Evolutionary conservation across 2,888 invertebrate species (phyloP).

Genomic region (Leptinotarsa peninsularis): DNA sequence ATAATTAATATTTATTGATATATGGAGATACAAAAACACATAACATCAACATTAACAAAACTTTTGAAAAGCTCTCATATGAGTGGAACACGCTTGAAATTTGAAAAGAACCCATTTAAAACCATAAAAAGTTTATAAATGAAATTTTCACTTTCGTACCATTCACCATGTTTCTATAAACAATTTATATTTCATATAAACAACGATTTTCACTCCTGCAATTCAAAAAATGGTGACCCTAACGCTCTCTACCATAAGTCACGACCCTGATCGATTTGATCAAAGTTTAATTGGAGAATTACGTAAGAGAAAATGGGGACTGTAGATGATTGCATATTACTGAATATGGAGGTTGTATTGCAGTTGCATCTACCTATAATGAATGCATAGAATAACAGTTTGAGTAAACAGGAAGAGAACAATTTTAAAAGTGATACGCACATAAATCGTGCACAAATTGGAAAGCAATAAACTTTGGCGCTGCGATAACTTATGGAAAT

Average conservation of each 20-base stretch:
- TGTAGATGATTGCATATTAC: constrained; percentile 13
- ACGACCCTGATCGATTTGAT: constrained; percentile 13
- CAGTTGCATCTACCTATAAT: constrained; percentile 24
- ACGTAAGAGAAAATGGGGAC: constrained; percentile 17
- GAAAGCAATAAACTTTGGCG: not conserved
- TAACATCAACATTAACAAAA: no score
- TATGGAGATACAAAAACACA: no score
- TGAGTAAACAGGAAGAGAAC: not conserved
- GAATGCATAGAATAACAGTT: constrained; percentile 18
- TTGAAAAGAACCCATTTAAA: no score
- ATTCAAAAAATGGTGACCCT: not conserved
- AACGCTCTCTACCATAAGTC: not conserved
- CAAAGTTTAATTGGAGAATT: constrained; percentile 17
- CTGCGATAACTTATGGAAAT: not conserved
- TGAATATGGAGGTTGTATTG: constrained; percentile 19
- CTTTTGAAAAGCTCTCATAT: no score
- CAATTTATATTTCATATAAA: no score
- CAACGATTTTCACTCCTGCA: not conserved
- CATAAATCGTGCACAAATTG: not conserved
- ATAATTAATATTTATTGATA: no score
- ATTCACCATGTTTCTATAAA: no score
- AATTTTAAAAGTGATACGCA: constrained; percentile 13
- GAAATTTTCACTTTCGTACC: no score
- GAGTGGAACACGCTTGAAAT: no score
- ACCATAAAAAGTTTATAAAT: no score